A percentile compares a stretch with the other conserved stretches of the same genome.
Evolutionary conservation across 2,113 vertebrate species (phyloP).

Genomic region (Lucifuga dentata): DNA sequence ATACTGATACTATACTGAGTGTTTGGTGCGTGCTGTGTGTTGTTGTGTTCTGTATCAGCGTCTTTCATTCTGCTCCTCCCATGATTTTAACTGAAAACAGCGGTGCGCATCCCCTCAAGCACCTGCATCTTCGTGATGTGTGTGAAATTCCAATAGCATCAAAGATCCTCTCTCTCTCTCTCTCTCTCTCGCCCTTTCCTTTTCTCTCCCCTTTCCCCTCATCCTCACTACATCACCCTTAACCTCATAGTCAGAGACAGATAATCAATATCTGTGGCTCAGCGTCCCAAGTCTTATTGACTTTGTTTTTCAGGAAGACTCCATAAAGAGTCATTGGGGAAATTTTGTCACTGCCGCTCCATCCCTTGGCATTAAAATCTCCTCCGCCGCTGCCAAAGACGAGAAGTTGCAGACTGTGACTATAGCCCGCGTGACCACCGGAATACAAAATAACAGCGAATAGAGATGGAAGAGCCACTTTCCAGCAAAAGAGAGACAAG

Average conservation of each 20-base stretch:
- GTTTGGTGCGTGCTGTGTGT: slow-evolving; percentile 19
- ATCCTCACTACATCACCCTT: slow-evolving; percentile 28
- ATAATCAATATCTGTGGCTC: slow-evolving; percentile 79
- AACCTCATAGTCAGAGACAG: slow-evolving; percentile 74
- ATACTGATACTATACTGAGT: too few species aligned
- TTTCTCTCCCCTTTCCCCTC: slow-evolving; percentile 16
- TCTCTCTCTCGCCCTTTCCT: slow-evolving; percentile 37
- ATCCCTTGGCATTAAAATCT: slow-evolving; percentile 67
- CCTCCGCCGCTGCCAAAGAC: slow-evolving; percentile 39
- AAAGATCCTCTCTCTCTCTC: slow-evolving; percentile 26
- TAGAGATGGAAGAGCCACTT: slow-evolving; percentile 50
- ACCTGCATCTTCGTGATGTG: slow-evolving; percentile 48
- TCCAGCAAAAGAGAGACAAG: slow-evolving; percentile 43
- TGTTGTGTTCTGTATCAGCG: slow-evolving; percentile 9
- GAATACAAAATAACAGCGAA: slow-evolving; percentile 63
- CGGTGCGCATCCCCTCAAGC: slow-evolving; percentile 32
- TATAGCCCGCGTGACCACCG: background rate
- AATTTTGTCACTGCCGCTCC: slow-evolving; percentile 73
- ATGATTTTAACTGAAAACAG: slow-evolving; percentile 31
- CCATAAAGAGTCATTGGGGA: slow-evolving; percentile 81
- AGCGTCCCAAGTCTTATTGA: slow-evolving; percentile 78
- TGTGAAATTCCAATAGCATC: slow-evolving; percentile 49
- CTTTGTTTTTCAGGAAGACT: slow-evolving; percentile 83
- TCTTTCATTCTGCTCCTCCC: slow-evolving; percentile 18
- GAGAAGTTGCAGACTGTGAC: slow-evolving; percentile 32